Evolutionary conservation across 2,888 invertebrate genomes (phyloP), one percentile per base, ranked within the genome.

Genomic region (Drosophila falleni): DNA sequence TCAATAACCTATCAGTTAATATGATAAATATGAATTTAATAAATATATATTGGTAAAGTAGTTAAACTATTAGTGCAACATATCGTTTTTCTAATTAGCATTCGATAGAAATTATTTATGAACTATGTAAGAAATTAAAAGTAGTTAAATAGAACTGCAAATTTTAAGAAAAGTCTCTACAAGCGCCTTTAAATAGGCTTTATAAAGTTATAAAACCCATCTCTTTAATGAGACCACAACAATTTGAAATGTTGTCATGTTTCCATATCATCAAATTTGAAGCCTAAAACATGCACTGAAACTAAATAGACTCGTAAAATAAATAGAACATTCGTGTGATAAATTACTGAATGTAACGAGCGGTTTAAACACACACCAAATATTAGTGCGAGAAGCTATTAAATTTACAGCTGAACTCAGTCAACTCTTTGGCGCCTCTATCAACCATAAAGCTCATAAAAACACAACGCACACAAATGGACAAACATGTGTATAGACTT

Each of bases 371-470:
- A 35, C 13, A 29, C 23, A 42, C 42, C 11, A 42, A 42, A 46
- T 47, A 51, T 26, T 50, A 42, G 50, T 41, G 49, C 13, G 16
- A 26, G 47, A 11, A 47, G 55, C 58, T 54, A 78, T 79, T 78
- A 74, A 79, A 74, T 63, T 68, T 49, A 68, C 60, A 60, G 37
- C 41, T 51, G 15, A 54, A 42, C 15, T 56, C 42, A 54, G 55
- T 58, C 31, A 62, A 67, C 67, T 62, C 54, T 65, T 76, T 62
- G 77, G 33, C 59, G 66, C 72, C 68, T 29, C 39, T 31, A 39
- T 53, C 23, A 31, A 59, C n/a, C 55, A 46, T 78, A 69, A 75
- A 42, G 26, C 41, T 35, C 37, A 47, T 35, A 47, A 63, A 74
- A 78, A 55, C 54, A 58, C 31, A 68, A 54, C 41, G 15, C 23